Conservation (phyloP, 2,113 vertebrate species). For the Crotalus tigris region DNA sequence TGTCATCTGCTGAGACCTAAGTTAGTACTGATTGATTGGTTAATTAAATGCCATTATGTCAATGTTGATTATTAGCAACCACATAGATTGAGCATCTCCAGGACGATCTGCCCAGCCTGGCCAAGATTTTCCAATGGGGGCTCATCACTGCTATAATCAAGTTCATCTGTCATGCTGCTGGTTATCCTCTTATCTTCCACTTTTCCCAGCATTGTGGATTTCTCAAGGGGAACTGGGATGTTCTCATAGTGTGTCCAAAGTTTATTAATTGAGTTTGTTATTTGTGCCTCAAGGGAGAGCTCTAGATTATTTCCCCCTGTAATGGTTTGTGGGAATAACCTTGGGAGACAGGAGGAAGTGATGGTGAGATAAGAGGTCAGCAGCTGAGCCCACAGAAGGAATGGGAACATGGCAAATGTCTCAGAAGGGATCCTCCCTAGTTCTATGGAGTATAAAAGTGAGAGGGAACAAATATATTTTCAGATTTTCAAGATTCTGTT, state of each 20-base stretch:
- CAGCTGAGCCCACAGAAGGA: background rate
- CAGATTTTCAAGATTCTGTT: background rate
- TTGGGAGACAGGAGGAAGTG: background rate
- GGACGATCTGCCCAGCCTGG: background rate
- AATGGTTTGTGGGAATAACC: background rate
- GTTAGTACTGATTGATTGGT: background rate
- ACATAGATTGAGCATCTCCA: background rate
- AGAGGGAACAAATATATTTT: background rate
- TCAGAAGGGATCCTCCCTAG: background rate
- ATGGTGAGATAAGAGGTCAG: background rate
- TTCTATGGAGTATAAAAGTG: background rate
- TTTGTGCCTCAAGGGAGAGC: background rate
- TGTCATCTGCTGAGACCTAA: background rate
- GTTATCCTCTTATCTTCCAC: background rate
- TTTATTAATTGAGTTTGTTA: background rate
- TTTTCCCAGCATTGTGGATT: background rate
- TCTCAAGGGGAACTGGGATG: background rate
- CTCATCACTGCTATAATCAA: background rate
- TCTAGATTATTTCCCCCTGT: background rate
- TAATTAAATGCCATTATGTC: background rate
- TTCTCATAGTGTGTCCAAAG: background rate
- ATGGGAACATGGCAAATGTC: background rate
- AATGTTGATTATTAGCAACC: background rate
- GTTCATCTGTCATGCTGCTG: background rate
- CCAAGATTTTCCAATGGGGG: background rate